Percentiles rank a stretch among this genome's conserved stretches.
Conservation (phyloP, 2,888 invertebrate genomes). For the Ypsolopha scabrella region DNA sequence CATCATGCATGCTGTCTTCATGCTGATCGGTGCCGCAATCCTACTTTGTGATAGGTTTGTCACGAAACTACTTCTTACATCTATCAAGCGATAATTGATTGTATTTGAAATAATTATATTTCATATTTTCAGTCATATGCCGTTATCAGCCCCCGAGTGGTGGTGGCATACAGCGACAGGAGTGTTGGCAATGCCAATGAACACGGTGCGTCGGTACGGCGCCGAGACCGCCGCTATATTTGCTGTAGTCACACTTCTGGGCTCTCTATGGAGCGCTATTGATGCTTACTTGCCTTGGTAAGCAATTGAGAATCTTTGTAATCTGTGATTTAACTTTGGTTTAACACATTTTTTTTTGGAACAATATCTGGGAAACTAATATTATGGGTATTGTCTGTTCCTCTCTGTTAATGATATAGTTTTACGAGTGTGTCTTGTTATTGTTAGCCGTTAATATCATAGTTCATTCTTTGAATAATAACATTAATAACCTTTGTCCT, state of each 20-base stretch:
- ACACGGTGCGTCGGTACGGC: slow-evolving; percentile 79
- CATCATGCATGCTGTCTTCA: slow-evolving; percentile 68
- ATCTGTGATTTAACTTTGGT: too few relatives aligned
- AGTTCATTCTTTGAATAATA: too few relatives aligned
- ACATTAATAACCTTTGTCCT: too few relatives aligned
- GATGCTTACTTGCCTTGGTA: slow-evolving; percentile 83
- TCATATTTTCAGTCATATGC: slow-evolving; percentile 70
- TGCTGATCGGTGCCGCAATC: slow-evolving; percentile 71
- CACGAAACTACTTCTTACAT: not conserved
- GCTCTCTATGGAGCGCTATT: slow-evolving; percentile 84
- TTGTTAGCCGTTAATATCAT: too few relatives aligned
- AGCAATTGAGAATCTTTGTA: slow-evolving; percentile 17
- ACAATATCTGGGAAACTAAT: too few relatives aligned
- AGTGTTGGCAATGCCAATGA: slow-evolving; percentile 83
- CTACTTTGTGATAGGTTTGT: slow-evolving; percentile 63
- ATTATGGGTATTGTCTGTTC: too few relatives aligned
- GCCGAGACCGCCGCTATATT: slow-evolving; percentile 79
- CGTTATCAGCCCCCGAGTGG: slow-evolving; percentile 86
- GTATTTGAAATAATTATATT: not conserved
- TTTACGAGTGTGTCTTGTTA: too few relatives aligned
- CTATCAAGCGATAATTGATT: not conserved
- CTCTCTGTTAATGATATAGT: too few relatives aligned
- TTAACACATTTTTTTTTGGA: too few relatives aligned
- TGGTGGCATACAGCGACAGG: slow-evolving; percentile 89
- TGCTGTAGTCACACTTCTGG: slow-evolving; percentile 77